phyloP scores from a whole-genome alignment of 2,888 invertebrate genomes.

The Busseola fusca region DNA sequence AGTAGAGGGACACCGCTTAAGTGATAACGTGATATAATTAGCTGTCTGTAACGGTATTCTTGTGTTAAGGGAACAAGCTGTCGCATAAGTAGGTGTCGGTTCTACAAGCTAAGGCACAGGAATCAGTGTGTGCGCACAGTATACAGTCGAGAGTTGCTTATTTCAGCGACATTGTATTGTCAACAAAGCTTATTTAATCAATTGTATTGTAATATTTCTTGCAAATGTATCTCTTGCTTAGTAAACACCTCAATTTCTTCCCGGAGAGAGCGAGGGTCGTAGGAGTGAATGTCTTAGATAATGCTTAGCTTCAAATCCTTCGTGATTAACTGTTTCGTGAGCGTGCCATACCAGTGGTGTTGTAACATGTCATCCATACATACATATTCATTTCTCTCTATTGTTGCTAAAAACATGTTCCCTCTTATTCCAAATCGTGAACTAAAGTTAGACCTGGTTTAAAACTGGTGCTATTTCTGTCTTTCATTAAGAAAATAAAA shows the following conservation, averaged over 20 bases:
- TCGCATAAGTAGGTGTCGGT: slow-evolving; percentile 20
- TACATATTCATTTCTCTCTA: slow-evolving; percentile 53
- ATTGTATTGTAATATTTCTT: slow-evolving; percentile 19
- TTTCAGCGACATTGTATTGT: slow-evolving; percentile 14
- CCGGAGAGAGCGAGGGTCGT: slow-evolving; percentile 61
- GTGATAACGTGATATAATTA: slow-evolving; percentile 3
- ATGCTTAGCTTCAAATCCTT: slow-evolving; percentile 80
- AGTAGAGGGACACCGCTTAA: slow-evolving; percentile 18
- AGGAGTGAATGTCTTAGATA: slow-evolving; percentile 71
- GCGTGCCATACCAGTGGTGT: slow-evolving; percentile 80
- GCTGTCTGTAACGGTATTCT: slow-evolving; percentile 12
- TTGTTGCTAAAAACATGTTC: slow-evolving; percentile 41
- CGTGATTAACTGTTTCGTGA: slow-evolving; percentile 80
- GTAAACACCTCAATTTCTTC: slow-evolving; percentile 45
- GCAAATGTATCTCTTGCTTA: slow-evolving; percentile 31
- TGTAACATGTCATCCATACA: slow-evolving; percentile 64
- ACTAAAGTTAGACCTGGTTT: no score
- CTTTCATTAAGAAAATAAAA: no score
- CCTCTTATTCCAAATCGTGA: no score
- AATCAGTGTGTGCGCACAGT: slow-evolving; percentile 63
- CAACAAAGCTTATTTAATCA: slow-evolving; percentile 33
- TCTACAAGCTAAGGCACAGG: slow-evolving; percentile 61
- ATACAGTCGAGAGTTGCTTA: slow-evolving; percentile 16
- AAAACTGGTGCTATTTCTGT: no score
- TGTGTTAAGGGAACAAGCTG: slow-evolving; percentile 15